Conservation (phyloP, 2,888 invertebrate genomes). For the Thalpophila matura region DNA sequence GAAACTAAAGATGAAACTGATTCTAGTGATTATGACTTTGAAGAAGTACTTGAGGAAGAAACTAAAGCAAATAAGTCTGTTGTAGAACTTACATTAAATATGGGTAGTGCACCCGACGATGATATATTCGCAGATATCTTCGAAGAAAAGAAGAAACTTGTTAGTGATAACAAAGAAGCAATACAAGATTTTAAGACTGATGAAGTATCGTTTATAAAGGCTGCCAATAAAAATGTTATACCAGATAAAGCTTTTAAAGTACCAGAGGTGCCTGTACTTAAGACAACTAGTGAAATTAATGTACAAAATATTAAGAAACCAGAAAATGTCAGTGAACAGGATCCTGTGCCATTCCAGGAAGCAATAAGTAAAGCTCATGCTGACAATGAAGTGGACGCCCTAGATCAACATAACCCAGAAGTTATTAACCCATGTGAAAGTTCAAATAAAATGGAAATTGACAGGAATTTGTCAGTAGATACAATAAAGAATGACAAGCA, state of each 20-base stretch:
- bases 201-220: constrained; percentile 32
- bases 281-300: constrained; percentile 9
- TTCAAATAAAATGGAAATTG: constrained; percentile 21
- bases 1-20: constrained; percentile 64
- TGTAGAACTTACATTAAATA: constrained; percentile 84
- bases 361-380: background rate
- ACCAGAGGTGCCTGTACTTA: constrained; percentile 35
- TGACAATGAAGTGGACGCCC: background rate
- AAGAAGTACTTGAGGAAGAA: constrained; percentile 86
- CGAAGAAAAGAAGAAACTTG: constrained; percentile 40
- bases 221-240: constrained; percentile 36
- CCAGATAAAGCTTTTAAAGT: constrained; percentile 50
- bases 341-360: background rate
- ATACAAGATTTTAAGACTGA: constrained; percentile 13
- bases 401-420: constrained; percentile 11
- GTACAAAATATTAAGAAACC: constrained; percentile 26
- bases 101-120: constrained; percentile 82
- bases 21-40: constrained; percentile 89
- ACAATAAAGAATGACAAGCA: constrained; percentile 1
- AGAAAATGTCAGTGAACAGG: constrained; percentile 17
- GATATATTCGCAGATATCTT: constrained; percentile 95
- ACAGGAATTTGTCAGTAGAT: constrained; percentile 3
- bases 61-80: constrained; percentile 75
- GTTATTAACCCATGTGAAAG: constrained; percentile 43
- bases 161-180: constrained; percentile 13